phyloP scores from a whole-genome alignment of 2,888 invertebrate species.

The Trissoscelio sp. region DNA sequence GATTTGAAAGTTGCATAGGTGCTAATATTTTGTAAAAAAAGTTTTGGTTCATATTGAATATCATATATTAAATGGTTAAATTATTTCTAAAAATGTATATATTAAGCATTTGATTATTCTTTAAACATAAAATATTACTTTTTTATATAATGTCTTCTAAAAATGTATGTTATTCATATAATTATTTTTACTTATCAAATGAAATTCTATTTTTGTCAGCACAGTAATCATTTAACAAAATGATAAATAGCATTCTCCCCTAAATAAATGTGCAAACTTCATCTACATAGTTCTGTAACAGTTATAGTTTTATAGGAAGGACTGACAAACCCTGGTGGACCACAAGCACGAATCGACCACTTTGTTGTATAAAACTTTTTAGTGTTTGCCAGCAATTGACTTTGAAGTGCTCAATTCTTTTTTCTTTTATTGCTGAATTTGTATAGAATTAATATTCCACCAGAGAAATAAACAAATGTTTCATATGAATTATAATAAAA shows the following conservation, averaged over 20 bases:
- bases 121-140: too few relatives aligned
- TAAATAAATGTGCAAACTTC: slow-evolving; percentile 12
- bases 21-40: too few relatives aligned
- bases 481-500: not conserved
- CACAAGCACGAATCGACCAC: not conserved
- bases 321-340: slow-evolving; percentile 24
- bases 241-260: slow-evolving; percentile 15
- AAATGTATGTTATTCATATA: too few relatives aligned
- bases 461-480: not conserved
- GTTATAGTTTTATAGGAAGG: slow-evolving; percentile 29
- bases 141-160: too few relatives aligned
- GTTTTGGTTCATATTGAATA: too few relatives aligned
- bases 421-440: not conserved
- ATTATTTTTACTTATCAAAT: not conserved
- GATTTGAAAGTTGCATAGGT: too few relatives aligned
- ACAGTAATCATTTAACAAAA: not conserved
- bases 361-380: not conserved
- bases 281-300: not conserved
- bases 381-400: not conserved
- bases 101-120: too few relatives aligned
- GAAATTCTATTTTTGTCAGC: slow-evolving; percentile 2
- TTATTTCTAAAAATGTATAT: too few relatives aligned
- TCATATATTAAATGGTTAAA: too few relatives aligned
- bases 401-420: not conserved
- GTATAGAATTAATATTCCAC: not conserved